These are phyloP conservation scores for Lophochroa leadbeateri DNA, from an alignment of 2,113 vertebrate genomes.

Conservation along the genomic window DNA sequence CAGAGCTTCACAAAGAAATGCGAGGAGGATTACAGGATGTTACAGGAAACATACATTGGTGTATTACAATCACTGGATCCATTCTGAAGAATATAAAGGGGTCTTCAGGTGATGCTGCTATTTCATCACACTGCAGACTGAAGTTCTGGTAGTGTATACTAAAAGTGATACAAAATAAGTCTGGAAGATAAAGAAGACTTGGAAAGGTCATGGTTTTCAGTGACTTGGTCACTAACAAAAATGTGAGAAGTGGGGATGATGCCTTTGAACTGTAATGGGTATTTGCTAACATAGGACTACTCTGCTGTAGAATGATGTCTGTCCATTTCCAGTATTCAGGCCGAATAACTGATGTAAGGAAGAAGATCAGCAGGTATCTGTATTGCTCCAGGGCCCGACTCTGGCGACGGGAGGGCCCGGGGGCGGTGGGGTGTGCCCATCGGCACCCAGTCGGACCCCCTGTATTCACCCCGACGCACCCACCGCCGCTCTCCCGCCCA, in stretches of 20 bases:
- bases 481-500: neutral
- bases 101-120: neutral
- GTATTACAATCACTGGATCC: neutral
- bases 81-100: neutral
- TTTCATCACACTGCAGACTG: neutral
- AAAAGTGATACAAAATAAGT: neutral
- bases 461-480: too few species aligned
- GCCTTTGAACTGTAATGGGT: neutral
- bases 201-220: neutral
- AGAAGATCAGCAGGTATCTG: neutral
- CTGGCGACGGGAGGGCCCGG: neutral
- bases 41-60: neutral
- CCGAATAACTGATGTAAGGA: neutral
- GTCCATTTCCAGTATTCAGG: neutral
- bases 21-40: accelerated
- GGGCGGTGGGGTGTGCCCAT: too few species aligned
- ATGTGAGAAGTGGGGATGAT: neutral
- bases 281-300: neutral
- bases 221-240: neutral
- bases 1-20: neutral
- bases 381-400: too few species aligned
- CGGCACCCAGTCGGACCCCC: neutral
- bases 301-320: too few species aligned
- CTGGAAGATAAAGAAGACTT: neutral
- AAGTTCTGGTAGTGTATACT: neutral